Evolutionary conservation across 2,113 vertebrate genomes (phyloP).

Genomic region (Lamprotornis superbus): DNA sequence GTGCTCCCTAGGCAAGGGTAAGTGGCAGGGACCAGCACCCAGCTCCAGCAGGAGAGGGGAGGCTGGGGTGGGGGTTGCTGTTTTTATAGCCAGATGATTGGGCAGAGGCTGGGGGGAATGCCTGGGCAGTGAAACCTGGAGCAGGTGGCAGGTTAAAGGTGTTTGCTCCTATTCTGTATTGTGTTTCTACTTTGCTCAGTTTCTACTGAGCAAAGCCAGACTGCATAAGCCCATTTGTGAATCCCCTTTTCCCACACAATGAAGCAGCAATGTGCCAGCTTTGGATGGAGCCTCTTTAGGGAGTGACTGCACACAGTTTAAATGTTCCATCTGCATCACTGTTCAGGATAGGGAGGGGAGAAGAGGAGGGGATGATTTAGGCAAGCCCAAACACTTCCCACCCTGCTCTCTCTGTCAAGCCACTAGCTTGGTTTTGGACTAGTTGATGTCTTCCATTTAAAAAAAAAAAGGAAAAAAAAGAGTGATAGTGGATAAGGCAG

Average conservation of each 20-base stretch:
- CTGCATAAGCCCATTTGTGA: neutral
- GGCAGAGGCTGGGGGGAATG: neutral
- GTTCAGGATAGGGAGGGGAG: neutral
- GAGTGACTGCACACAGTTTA: neutral
- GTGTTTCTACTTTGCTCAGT: neutral
- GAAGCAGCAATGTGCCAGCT: neutral
- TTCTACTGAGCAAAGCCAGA: neutral
- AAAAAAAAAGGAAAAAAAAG: no score
- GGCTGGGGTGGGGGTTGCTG: fast-evolving
- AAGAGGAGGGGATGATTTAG: neutral
- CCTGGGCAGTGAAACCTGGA: neutral
- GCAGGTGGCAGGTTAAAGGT: neutral
- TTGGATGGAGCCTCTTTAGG: neutral
- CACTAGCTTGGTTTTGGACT: neutral
- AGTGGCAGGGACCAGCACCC: neutral
- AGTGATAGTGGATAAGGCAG: neutral
- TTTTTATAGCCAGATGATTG: neutral
- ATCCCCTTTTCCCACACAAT: neutral
- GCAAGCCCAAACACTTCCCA: neutral
- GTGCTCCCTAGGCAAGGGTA: neutral
- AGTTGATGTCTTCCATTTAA: neutral
- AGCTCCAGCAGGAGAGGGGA: neutral
- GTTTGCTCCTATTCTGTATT: neutral
- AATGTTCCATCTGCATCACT: neutral
- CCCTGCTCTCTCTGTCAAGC: neutral